A percentile compares a stretch with the other conserved stretches of the same genome.
These are phyloP conservation scores for Malurus alboscapulatus DNA, from an alignment of 2,113 vertebrate genomes.

Conservation along the genomic window DNA sequence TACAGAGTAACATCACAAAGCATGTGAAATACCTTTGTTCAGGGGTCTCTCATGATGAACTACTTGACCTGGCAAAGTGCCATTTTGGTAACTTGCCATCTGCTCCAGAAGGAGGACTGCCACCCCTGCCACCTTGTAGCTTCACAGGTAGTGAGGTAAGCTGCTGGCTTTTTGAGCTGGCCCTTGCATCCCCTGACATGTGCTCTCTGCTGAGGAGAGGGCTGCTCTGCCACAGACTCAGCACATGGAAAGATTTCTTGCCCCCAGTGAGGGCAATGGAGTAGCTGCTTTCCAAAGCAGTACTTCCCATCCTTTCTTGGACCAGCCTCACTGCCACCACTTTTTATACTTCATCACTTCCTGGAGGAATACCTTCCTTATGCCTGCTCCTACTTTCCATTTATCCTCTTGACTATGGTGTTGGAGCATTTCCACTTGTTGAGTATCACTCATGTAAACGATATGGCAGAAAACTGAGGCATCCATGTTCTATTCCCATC, in stretches of 20 bases:
- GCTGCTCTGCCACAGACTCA: neutral
- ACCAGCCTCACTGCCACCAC: neutral
- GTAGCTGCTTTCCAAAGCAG: neutral
- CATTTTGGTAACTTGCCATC: conserved; percentile 91
- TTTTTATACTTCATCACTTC: neutral
- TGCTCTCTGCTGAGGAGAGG: neutral
- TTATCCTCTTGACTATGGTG: fast-evolving
- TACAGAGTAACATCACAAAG: neutral
- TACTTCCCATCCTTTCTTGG: neutral
- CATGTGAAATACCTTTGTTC: conserved; percentile 34
- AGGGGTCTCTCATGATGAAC: conserved; percentile 89
- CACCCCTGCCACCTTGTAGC: conserved; percentile 81
- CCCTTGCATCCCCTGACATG: fast-evolving
- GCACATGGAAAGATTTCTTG: neutral
- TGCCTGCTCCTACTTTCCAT: neutral
- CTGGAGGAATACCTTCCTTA: neutral
- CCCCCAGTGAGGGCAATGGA: fast-evolving
- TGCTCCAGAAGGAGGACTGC: conserved; percentile 79
- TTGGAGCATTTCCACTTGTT: neutral
- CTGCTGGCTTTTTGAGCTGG: neutral
- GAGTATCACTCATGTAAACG: neutral
- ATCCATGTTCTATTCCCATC: neutral
- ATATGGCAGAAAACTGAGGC: neutral
- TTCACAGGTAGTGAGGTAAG: conserved; percentile 98
- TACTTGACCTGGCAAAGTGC: conserved; percentile 88